phyloP scores from a whole-genome alignment of 2,888 invertebrate species.

The Eupithecia vulgata region DNA sequence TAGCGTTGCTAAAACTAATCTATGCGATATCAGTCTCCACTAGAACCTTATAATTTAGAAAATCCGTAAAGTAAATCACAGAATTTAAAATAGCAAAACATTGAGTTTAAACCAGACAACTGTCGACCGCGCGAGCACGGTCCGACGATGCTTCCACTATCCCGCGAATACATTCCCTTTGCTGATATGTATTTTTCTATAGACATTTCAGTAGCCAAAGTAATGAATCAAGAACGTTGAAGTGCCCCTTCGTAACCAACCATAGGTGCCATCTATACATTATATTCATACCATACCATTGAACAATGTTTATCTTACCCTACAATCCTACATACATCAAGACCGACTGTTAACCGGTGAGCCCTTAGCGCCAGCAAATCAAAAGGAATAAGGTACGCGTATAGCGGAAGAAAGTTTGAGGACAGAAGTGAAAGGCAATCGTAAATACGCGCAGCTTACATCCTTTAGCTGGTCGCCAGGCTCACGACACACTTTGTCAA shows the following conservation, averaged over 20 bases:
- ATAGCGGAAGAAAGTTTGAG: slow-evolving; percentile 51
- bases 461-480: slow-evolving; percentile 52
- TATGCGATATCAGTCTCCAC: slow-evolving; percentile 84
- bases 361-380: slow-evolving; percentile 50
- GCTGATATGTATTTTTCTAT: slow-evolving; percentile 83
- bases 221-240: slow-evolving; percentile 61
- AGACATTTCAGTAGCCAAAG: slow-evolving; percentile 69
- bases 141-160: slow-evolving; percentile 54
- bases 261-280: slow-evolving; percentile 73
- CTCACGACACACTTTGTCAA: slow-evolving; percentile 57
- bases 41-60: slow-evolving; percentile 83
- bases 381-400: slow-evolving; percentile 54
- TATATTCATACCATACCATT: slow-evolving; percentile 74
- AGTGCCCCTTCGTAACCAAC: slow-evolving; percentile 80
- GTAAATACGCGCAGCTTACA: slow-evolving; percentile 54
- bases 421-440: slow-evolving; percentile 50
- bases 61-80: slow-evolving; percentile 83
- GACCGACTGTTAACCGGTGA: slow-evolving; percentile 63
- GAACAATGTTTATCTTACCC: slow-evolving; percentile 75
- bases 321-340: slow-evolving; percentile 75
- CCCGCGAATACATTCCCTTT: slow-evolving; percentile 71
- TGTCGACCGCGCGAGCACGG: slow-evolving; percentile 56
- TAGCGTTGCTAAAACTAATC: slow-evolving; percentile 84
- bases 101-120: slow-evolving; percentile 72
- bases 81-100: slow-evolving; percentile 81